Evolutionary conservation across 2,888 invertebrate genomes (phyloP).

Genomic region (Nomada fucata): DNA sequence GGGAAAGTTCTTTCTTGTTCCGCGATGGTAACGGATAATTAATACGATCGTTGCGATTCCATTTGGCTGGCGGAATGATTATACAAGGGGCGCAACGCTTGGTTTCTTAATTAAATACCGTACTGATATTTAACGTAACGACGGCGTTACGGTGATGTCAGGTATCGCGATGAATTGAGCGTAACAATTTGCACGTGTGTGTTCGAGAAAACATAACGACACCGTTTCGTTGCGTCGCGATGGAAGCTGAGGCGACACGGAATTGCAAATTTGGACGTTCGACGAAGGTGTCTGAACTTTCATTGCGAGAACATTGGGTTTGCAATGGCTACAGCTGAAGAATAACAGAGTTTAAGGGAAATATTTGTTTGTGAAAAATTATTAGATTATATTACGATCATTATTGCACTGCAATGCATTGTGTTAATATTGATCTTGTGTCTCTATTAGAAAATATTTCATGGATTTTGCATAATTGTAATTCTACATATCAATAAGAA

Average conservation of each 20-base stretch:
- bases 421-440: too few species aligned
- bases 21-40: conserved; percentile 29
- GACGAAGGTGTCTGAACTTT: not conserved
- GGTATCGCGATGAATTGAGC: not conserved
- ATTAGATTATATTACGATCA: too few species aligned
- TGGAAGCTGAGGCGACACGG: not conserved
- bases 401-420: too few species aligned
- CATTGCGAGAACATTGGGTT: too few species aligned
- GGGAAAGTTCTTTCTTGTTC: conserved; percentile 11
- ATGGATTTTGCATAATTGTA: not conserved
- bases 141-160: not conserved
- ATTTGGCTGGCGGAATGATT: conserved; percentile 9
- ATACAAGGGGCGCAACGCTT: not conserved
- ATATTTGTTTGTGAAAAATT: too few species aligned
- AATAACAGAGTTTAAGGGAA: too few species aligned
- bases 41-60: conserved; percentile 24
- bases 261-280: not conserved
- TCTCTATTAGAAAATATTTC: too few species aligned
- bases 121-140: conserved; percentile 1
- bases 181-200: not conserved
- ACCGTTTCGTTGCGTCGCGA: not conserved
- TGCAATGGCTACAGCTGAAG: too few species aligned
- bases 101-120: conserved; percentile 18
- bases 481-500: not conserved
- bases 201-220: not conserved